A percentile compares a stretch with the other conserved stretches of the same genome.
Evolutionary conservation across 1,140 invertebrate genomes (phyloP).

Genomic region (Ceratoteleas bidentatus): DNA sequence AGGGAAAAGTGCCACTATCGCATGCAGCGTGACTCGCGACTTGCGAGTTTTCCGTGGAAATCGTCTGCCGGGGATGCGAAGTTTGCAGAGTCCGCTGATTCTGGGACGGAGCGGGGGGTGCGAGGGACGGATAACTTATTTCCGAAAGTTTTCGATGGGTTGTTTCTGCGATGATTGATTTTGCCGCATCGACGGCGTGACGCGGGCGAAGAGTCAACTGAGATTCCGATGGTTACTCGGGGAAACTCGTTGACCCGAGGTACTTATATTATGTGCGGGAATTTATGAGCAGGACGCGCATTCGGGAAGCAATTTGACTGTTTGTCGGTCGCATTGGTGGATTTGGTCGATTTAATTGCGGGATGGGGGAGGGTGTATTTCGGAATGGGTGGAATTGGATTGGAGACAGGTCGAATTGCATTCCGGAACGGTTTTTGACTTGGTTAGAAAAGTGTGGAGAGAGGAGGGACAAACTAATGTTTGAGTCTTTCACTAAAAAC

Average conservation of each 20-base stretch:
- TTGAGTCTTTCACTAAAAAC: too few relatives aligned
- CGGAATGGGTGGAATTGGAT: too few relatives aligned
- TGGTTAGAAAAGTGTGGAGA: too few relatives aligned
- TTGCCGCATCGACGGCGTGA: slow-evolving; percentile 61
- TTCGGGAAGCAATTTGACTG: slow-evolving; percentile 60
- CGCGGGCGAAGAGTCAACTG: slow-evolving; percentile 59
- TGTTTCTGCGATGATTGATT: slow-evolving; percentile 68
- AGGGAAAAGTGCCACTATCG: slow-evolving; percentile 34
- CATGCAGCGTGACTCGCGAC: slow-evolving; percentile 33
- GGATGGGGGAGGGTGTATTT: too few relatives aligned
- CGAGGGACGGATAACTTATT: slow-evolving; percentile 58
- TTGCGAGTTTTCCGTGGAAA: slow-evolving; percentile 48
- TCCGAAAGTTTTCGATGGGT: slow-evolving; percentile 65
- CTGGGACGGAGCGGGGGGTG: slow-evolving; percentile 4
- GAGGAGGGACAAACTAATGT: too few relatives aligned
- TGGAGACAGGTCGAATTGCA: too few relatives aligned
- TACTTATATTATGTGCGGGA: slow-evolving; percentile 50
- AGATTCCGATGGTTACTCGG: slow-evolving; percentile 62
- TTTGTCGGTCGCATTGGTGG: slow-evolving; percentile 10
- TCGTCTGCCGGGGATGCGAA: slow-evolving; percentile 27
- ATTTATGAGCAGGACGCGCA: slow-evolving; percentile 51
- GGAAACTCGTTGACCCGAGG: slow-evolving; percentile 61
- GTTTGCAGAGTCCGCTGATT: slow-evolving; percentile 49
- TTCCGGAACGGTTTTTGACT: too few relatives aligned
- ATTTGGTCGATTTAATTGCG: too few relatives aligned